Evolutionary conservation across 2,888 invertebrate genomes (phyloP), one percentile per base, ranked within the genome.

Genomic region (Drosophila leonis): DNA sequence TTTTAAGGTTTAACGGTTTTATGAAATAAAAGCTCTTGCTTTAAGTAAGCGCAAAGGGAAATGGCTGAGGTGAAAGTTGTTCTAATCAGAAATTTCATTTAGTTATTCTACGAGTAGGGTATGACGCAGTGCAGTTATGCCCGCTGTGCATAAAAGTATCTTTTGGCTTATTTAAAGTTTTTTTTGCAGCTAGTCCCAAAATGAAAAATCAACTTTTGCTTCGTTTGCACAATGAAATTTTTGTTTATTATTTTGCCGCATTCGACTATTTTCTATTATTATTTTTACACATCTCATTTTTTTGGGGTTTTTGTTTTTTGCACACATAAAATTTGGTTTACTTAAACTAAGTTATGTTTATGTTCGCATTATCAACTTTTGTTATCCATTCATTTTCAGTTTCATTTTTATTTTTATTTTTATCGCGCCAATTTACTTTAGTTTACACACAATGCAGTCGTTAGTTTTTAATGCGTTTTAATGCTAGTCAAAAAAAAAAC

Each of bases 381-480:
- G 37, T 44, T 49, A 37, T 69, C 20, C 52, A 49, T 63, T 61
- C 64, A 69, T 79, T 27, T 44, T 37, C 4, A 52, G 27, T 44
- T 24, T 5, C 27, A 49, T n/a, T 65, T 70, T 63, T 64, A 70
- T 82, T 35, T 51, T 8, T 20, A 55, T 18, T 65, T 71, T 66
- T 72, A 71, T 83, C 63, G 60, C 63, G 68, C 54, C 81, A 66
- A 71, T 80, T 83, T 80, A 82, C 18, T 33, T 49, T 72, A 75
- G 67, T 67, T 75, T 59, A 76, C 72, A 71, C 70, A 87, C 85
- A 68, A 83, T 82, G 75, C 82, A 82, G 84, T 87, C 87, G 77
- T 80, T 78, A 80, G 78, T 76, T 68, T 72, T 68, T 61, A 51
- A 72, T 56, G 80, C 67, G 24, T 42, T 52, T 68, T 76, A 72